Percentiles rank a stretch among this genome's conserved stretches.
These are phyloP conservation scores for Clarias macrocephalus DNA, from an alignment of 2,113 vertebrate genomes.

Conservation along the genomic window DNA sequence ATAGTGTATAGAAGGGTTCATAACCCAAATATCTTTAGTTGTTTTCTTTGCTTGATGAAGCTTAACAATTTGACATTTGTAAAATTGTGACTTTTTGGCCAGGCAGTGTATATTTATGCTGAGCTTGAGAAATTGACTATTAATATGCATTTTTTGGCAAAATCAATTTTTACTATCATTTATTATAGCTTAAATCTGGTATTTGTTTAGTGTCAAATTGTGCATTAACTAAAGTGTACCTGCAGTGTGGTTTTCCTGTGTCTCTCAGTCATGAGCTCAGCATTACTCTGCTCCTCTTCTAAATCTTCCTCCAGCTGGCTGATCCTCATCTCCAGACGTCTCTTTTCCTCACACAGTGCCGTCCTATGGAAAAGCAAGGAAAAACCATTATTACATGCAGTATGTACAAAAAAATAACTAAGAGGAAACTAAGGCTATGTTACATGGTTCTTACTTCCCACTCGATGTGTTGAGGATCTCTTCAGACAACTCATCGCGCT, in stretches of 20 bases:
- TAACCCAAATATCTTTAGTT: no score
- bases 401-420: not conserved
- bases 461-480: conserved; percentile 81
- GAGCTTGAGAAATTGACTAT: not conserved
- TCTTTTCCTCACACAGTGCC: conserved; percentile 80
- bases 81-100: no score
- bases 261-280: conserved; percentile 79
- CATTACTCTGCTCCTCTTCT: conserved; percentile 85
- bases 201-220: not conserved
- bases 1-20: no score
- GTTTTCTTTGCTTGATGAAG: no score
- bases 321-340: conserved; percentile 81
- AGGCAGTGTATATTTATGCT: not conserved
- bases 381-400: not conserved
- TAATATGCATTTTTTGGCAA: not conserved
- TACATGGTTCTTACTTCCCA: conserved; percentile 77
- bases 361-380: conserved; percentile 62
- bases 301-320: conserved; percentile 85
- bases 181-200: not conserved
- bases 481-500: conserved; percentile 83
- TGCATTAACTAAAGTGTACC: conserved; percentile 60
- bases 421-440: not conserved
- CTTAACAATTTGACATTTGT: no score
- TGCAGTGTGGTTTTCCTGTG: conserved; percentile 80
- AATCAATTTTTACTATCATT: not conserved